Base-by-base conservation (phyloP, 2,888 invertebrate species). In the Drosophila percnosoma region DNA sequence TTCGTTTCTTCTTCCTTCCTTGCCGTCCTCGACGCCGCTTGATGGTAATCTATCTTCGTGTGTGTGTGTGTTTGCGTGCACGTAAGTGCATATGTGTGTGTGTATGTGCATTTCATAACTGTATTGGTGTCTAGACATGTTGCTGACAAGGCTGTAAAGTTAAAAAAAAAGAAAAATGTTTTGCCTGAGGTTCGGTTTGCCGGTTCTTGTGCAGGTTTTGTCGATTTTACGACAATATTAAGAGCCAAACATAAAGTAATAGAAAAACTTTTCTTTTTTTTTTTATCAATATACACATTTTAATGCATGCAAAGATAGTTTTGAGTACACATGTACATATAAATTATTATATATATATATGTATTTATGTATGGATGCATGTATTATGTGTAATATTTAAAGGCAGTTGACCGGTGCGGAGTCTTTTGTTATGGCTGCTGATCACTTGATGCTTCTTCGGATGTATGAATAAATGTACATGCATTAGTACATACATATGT, bases 91-190 rank as follows among this genome's bases (percentile, higher is more conserved):
- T 36, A 40, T 42, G 15, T 29, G 55, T 63, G 55, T 13, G 38
- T 31, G 49, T n/a, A n/a, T 62, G 18, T 65, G 65, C 52, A 55
- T 54, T 68, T 75, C 64, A 74, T 78, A 78, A 69, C 75, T 81
- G 80, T 81, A 79, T 81, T 82, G 59, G 84, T 85, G 84, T 87
- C 88, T 84, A 85, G 84, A 87, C 84, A 84, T 84, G 84, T 87
- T 84, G 84, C 86, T 79, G 80, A 79, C 78, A 78, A 75, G 75
- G 75, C 74, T 74, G 75, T 62, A 68, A 75, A 68, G 55, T 68
- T 42, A 52, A 63, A 75, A 70, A 78, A 75, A 40, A 55, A 11
- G 11, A 21, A 21, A 40, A 11, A 38, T 15, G 21, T 57, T 68
- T 61, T 68, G 59, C 55, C 68, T 72, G 75, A 54, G 63, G 80